Base-by-base conservation (phyloP, 2,888 invertebrate species). In the Anoncus sp. region DNA sequence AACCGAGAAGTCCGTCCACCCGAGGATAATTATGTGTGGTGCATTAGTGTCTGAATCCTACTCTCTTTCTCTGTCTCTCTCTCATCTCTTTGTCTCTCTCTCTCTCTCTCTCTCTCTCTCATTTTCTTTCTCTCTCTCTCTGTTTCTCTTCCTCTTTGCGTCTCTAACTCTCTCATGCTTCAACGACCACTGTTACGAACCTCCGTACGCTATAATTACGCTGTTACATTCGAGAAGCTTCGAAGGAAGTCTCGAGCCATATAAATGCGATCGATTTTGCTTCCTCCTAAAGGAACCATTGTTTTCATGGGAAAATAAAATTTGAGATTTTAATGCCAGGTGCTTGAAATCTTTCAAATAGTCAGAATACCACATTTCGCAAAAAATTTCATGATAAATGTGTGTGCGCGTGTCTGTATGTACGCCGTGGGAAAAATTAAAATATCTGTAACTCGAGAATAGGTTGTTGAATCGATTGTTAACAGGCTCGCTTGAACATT, bases 21-120 rank as follows among this genome's bases (percentile, higher is more conserved):
- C 82, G 81, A 82, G 85, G 84, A 88, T 88, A 88, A 88, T 88
- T 88, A 87, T 87, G 83, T 84, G 85, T 81, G 85, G 82, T 84
- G 82, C 83, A 85, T 86, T 87, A 85, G 84, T 83, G 80, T 79
- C 60, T 31, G 59, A 51, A 43, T 66, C 18, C 22, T 62, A 38
- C 24, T 55, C 31, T 60, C 45, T 27, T 18, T 51, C 24, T 51
- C 22, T 70, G 24, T 57, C 22, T 40, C 49, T 70, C 51, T 67
- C 31, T 18, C 24, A 16, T 51, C 24, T 51, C 22, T 70, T 24
- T 57, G n/a, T n/a, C 22, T 51, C 24, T 51, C 22, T 70, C 38
- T 57, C 22, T 40, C 49, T 70, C 51, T 67, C 31, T 18, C 24
- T 45, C 20, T 57, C 35, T 45, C 43, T 20, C 40, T 67, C n/a